These are phyloP conservation scores for Reticulitermes speratus DNA, from an alignment of 1,140 invertebrate genomes.

Conservation along the genomic window DNA sequence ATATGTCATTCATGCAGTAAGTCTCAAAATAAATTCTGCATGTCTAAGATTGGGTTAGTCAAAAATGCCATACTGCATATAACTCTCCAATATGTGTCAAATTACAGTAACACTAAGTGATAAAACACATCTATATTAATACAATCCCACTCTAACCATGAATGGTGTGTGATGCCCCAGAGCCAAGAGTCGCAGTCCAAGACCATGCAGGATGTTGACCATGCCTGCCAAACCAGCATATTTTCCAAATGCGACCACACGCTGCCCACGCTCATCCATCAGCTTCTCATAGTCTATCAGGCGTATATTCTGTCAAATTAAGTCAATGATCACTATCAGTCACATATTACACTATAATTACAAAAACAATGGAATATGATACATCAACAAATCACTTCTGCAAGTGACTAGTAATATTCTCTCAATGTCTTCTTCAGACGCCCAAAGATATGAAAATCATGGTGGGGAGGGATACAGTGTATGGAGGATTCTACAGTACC, in stretches of 20 bases:
- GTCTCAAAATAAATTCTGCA: too few relatives aligned
- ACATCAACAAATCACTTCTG: background rate
- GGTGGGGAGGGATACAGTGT: too few relatives aligned
- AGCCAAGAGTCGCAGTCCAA: constrained; percentile 83
- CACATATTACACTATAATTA: background rate
- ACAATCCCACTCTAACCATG: constrained; percentile 67
- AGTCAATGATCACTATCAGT: constrained; percentile 18
- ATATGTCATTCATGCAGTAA: too few relatives aligned
- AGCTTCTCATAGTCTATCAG: constrained; percentile 98
- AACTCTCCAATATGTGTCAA: too few relatives aligned
- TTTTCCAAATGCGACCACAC: constrained; percentile 98
- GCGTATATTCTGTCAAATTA: constrained; percentile 76
- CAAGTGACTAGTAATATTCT: too few relatives aligned
- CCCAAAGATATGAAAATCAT: too few relatives aligned
- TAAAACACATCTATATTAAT: too few relatives aligned
- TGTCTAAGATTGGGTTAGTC: too few relatives aligned
- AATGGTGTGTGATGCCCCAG: constrained; percentile 98
- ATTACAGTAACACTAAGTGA: too few relatives aligned
- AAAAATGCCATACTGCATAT: too few relatives aligned
- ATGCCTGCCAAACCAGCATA: constrained; percentile 98
- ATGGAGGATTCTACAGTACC: too few relatives aligned
- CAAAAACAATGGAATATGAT: background rate
- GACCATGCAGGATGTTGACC: constrained; percentile 97
- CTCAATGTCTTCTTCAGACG: too few relatives aligned
- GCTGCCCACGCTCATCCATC: constrained; percentile 81